These are phyloP conservation scores for Lacerta agilis DNA, from an alignment of 2,797 vertebrate genomes.

Conservation along the genomic window DNA sequence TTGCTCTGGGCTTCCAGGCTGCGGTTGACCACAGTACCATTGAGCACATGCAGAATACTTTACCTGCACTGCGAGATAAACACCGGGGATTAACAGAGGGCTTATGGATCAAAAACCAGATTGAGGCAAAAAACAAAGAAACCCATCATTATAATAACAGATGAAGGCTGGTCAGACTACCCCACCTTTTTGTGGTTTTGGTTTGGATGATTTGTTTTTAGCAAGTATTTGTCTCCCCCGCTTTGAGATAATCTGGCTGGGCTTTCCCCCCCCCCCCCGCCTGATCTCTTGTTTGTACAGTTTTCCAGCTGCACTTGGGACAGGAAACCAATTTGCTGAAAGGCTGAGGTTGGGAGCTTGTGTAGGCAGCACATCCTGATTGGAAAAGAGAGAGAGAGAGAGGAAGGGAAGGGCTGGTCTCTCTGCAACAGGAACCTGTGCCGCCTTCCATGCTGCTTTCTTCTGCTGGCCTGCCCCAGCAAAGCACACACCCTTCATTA, in stretches of 20 bases:
- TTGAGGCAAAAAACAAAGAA: neutral
- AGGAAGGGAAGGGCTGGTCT: neutral
- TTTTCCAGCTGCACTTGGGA: neutral
- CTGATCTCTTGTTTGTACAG: neutral
- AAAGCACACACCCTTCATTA: neutral
- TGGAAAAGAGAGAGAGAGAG: neutral
- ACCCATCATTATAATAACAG: neutral
- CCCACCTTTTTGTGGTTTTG: neutral
- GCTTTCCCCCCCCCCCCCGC: neutral
- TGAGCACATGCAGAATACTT: neutral
- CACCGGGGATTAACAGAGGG: too few relatives aligned
- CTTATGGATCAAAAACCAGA: neutral
- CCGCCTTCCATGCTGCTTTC: neutral
- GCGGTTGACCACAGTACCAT: too few relatives aligned
- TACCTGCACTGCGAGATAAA: neutral
- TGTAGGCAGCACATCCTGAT: slow-evolving; percentile 8
- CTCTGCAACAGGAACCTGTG: neutral
- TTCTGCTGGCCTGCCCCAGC: neutral
- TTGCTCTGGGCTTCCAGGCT: neutral
- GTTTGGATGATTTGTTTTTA: neutral
- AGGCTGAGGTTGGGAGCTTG: neutral
- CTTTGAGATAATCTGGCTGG: neutral
- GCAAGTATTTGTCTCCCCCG: neutral
- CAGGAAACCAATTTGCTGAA: slow-evolving; percentile 3
- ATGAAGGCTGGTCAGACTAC: neutral